Conservation (phyloP, 2,797 vertebrate species). For the Sus cebifrons region DNA sequence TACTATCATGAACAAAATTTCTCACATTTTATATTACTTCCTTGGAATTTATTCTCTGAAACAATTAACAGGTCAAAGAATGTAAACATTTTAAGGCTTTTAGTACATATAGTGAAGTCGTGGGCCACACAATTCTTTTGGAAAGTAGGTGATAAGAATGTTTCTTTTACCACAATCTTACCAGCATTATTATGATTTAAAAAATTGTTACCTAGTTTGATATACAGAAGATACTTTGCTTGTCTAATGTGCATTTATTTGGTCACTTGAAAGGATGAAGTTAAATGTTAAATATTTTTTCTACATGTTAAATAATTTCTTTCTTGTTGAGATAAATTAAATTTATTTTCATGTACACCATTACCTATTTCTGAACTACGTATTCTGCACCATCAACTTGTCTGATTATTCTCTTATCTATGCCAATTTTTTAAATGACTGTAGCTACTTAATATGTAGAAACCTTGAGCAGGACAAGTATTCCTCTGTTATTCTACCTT, state of each 20-base stretch:
- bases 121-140: not conserved
- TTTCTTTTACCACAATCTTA: not conserved
- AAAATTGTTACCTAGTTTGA: slow-evolving; percentile 13
- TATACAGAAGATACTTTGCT: not conserved
- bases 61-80: slow-evolving; percentile 20
- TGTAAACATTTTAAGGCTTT: slow-evolving; percentile 2
- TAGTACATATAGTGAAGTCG: not conserved
- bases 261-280: not conserved
- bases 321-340: not conserved
- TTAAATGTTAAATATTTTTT: slow-evolving; percentile 7
- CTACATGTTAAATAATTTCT: not conserved
- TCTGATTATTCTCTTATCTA: not conserved
- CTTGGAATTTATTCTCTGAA: slow-evolving; percentile 29
- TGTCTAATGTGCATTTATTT: slow-evolving; percentile 5
- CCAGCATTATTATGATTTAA: not conserved
- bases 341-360: not conserved
- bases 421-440: not conserved
- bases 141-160: not conserved
- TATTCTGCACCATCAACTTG: not conserved
- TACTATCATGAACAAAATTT: slow-evolving; percentile 7
- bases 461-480: not conserved
- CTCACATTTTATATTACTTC: not conserved
- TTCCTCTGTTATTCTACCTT: not conserved
- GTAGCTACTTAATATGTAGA: not conserved
- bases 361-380: not conserved